Evolutionary conservation across 2,888 invertebrate genomes (phyloP).

Genomic region (Tipula unca): DNA sequence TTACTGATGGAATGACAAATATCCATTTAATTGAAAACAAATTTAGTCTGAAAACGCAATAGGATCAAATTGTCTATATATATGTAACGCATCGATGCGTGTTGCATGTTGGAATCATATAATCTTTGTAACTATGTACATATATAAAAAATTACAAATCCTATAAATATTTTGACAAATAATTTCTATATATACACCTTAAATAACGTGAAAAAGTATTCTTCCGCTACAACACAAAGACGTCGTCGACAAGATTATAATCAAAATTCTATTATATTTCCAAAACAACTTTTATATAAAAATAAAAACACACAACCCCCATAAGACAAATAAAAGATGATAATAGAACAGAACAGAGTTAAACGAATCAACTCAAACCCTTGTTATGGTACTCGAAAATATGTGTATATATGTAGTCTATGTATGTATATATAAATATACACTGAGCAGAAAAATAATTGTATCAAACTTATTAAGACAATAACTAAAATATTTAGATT

Average conservation of each 20-base stretch:
- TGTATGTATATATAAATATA: too few relatives aligned
- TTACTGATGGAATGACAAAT: too few relatives aligned
- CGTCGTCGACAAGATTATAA: not conserved
- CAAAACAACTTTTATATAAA: not conserved
- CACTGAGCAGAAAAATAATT: not conserved
- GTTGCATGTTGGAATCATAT: too few relatives aligned
- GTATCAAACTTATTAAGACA: not conserved
- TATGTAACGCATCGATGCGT: too few relatives aligned
- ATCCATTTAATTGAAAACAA: too few relatives aligned
- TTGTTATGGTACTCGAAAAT: not conserved
- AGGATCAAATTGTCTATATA: too few relatives aligned
- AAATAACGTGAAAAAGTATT: not conserved
- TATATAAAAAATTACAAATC: not conserved
- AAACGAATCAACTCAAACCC: slow-evolving; percentile 8
- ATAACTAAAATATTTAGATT: not conserved
- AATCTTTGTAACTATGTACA: too few relatives aligned
- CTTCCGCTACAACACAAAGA: not conserved
- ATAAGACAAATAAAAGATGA: not conserved
- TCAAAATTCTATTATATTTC: not conserved
- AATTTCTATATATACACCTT: not conserved
- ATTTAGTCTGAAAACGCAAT: too few relatives aligned
- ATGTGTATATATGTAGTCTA: too few relatives aligned
- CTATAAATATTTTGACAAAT: not conserved
- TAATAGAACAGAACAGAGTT: not conserved
- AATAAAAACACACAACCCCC: not conserved